Conservation (phyloP, 1,140 invertebrate species). For the Achroia grisella region DNA sequence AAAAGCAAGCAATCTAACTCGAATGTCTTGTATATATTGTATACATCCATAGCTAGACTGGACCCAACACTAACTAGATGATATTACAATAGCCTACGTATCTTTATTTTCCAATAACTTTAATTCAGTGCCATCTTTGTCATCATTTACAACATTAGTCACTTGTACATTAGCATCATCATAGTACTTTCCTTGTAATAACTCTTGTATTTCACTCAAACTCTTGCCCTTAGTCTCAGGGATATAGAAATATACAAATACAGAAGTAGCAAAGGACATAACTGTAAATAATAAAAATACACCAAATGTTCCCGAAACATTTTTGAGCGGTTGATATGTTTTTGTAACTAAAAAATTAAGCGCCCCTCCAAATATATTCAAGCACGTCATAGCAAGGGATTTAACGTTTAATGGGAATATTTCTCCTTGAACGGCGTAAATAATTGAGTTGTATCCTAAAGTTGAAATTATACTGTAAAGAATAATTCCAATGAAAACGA, state of each 20-base stretch:
- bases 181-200: conserved; percentile 8
- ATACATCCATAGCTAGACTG: no score
- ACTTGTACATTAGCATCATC: neutral
- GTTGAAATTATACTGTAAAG: conserved; percentile 68
- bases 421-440: conserved; percentile 73
- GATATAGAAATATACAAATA: conserved; percentile 61
- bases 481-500: conserved; percentile 52
- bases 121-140: neutral
- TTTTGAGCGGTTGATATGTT: conserved; percentile 61
- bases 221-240: conserved; percentile 17
- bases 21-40: no score
- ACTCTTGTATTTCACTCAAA: conserved; percentile 13
- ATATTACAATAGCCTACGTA: neutral
- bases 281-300: conserved; percentile 66
- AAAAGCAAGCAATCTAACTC: no score
- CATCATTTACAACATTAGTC: no score
- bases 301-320: conserved; percentile 53
- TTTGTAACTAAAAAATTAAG: conserved; percentile 65
- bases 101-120: neutral
- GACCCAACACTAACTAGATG: no score
- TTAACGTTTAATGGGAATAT: conserved; percentile 74
- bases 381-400: conserved; percentile 53
- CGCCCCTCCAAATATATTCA: conserved; percentile 41
- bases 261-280: conserved; percentile 50
- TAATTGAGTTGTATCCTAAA: conserved; percentile 69